Base-by-base conservation (phyloP, 37 sponge, comb jelly and placozoan genomes). In the Chondrilla cf. caribensis region DNA sequence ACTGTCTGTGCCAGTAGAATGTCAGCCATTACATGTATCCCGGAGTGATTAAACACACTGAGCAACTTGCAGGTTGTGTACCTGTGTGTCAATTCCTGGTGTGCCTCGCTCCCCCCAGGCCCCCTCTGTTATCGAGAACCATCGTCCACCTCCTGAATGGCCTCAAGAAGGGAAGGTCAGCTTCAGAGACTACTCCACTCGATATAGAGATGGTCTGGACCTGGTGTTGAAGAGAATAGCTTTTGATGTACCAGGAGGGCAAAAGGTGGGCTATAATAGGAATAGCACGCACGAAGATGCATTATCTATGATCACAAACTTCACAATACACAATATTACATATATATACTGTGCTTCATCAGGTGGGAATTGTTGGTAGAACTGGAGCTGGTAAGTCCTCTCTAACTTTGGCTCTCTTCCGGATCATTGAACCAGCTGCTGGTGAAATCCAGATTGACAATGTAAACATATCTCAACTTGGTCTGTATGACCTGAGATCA, bases 381-480 rank as follows among this genome's bases (percentile, higher is more conserved):
- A 97, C 95, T 35, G 98, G 98, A 55, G 98, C 98, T 62, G 98
- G 98, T n/a, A 97, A 97, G 80, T 90, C 95, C n/a, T 97, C 98
- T 18, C 82, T 97, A 40, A 97, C 95, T 36, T 86, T 97, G 38
- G 91, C 93, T 37, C 87, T 97, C 60, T 97, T 97, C 87, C 95
- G 97, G 7, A 97, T 97, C 83, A 83, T 97, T 78, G 95, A 97
- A 85, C 76, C 93, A 75, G 95, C 92, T 36, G 70, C 62, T 54
- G 97, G 95, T 6, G 25, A 77, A 54, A 94, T 97, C 42, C 57
- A 83, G 17, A 88, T 97, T 81, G 97, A 97, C 58, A 85, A 79
- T 17, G 44, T 81, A 7, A 62, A 94, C 72, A 89, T 97, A 31
- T 75, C 93, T 9, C 55, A 60, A 7, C 59, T 92, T 79, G 97